Percentiles rank a stretch among this genome's conserved stretches.
Evolutionary conservation across 2,888 invertebrate genomes (phyloP).

Genomic region (Zhuqinia jingwanae): DNA sequence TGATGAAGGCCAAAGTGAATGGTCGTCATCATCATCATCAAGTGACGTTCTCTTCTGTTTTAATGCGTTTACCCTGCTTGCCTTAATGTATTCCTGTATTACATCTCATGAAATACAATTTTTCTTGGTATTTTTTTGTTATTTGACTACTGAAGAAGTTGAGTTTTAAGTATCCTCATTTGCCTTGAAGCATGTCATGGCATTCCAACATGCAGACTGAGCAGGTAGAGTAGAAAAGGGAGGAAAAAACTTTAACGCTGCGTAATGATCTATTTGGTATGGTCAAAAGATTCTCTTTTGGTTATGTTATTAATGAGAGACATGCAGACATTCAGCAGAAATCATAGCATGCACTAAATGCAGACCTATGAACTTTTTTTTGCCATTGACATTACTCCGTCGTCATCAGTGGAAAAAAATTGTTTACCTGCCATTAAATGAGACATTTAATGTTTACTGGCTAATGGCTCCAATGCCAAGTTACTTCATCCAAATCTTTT

Average conservation of each 20-base stretch:
- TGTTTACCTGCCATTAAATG: no score
- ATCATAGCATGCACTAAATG: slow-evolving; percentile 15
- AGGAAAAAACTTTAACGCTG: background rate
- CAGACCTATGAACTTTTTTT: no score
- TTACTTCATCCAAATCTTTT: no score
- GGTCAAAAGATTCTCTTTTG: background rate
- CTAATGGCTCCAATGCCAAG: no score
- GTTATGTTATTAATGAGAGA: slow-evolving; percentile 15
- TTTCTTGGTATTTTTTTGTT: background rate
- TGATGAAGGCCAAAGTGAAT: no score
- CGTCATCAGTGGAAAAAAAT: no score
- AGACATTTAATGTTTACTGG: no score
- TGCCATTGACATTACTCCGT: no score
- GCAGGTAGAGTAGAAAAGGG: slow-evolving; percentile 13
- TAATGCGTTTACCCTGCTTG: no score
- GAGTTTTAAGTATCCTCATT: slow-evolving; percentile 5
- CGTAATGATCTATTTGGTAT: background rate
- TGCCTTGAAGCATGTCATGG: slow-evolving; percentile 1
- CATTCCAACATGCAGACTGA: background rate
- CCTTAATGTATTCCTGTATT: background rate
- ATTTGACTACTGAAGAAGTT: slow-evolving; percentile 15
- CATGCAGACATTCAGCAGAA: background rate
- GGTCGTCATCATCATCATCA: background rate
- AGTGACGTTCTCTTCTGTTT: no score
- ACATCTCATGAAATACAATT: background rate